Percentiles rank a stretch among this genome's conserved stretches.
Conservation (phyloP, 2,888 invertebrate genomes). For the Torymus texanus region DNA sequence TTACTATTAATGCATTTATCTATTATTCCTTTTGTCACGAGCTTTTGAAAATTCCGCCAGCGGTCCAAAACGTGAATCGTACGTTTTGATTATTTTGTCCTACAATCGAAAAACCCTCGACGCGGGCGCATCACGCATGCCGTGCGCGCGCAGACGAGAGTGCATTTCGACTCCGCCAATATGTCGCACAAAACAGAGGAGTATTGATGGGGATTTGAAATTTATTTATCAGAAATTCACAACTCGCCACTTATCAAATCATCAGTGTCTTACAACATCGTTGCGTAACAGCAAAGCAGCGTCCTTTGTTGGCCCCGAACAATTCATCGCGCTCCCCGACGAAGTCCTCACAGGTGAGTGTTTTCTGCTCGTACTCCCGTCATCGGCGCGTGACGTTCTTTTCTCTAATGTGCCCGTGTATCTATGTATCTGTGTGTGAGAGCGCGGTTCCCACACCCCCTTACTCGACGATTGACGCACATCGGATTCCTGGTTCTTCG, state of each 20-base stretch:
- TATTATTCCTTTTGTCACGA: no score
- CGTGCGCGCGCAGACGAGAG: background rate
- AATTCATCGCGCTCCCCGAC: no score
- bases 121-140: background rate
- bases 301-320: no score
- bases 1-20: background rate
- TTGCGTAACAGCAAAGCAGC: no score
- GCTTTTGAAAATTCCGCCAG: no score
- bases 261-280: background rate
- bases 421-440: background rate
- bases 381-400: background rate
- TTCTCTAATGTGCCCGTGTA: background rate
- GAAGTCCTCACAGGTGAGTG: no score
- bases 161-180: slow-evolving; percentile 29
- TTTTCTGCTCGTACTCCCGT: slow-evolving; percentile 5
- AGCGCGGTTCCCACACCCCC: slow-evolving; percentile 19
- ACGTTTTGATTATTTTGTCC: no score
- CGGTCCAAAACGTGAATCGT: no score
- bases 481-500: background rate
- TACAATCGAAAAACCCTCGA: no score
- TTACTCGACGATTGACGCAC: slow-evolving; percentile 42
- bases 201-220: slow-evolving; percentile 45
- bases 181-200: slow-evolving; percentile 20
- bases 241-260: background rate
- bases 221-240: slow-evolving; percentile 11